A percentile compares a stretch with the other conserved stretches of the same genome.
These are phyloP conservation scores for Abrostola tripartita DNA, from an alignment of 2,888 invertebrate genomes.

Conservation along the genomic window DNA sequence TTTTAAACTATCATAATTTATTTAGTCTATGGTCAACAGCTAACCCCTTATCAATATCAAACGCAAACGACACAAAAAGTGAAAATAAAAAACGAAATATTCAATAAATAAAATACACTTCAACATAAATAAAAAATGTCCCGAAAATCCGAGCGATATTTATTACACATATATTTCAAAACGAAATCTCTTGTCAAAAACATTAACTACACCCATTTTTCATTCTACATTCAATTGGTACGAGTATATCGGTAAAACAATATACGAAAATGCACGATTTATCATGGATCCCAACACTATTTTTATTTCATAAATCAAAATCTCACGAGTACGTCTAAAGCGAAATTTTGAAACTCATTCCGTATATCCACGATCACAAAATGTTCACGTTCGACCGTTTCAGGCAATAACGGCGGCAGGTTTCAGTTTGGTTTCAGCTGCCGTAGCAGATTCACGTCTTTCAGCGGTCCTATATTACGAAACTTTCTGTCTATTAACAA, in stretches of 20 bases:
- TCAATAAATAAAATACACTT: neutral
- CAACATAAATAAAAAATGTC: neutral
- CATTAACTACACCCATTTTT: neutral
- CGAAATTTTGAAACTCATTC: neutral
- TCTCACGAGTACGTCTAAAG: neutral
- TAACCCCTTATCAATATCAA: too few species aligned
- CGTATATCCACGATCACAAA: conserved; percentile 31
- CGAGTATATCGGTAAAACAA: neutral
- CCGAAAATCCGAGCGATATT: neutral
- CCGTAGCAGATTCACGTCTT: conserved; percentile 58
- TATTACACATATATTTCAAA: neutral
- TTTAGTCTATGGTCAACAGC: too few species aligned
- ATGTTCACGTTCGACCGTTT: conserved; percentile 55
- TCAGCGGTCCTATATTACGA: conserved; percentile 46
- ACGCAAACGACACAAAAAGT: neutral
- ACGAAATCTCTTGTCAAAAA: neutral
- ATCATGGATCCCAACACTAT: neutral
- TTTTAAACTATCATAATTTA: too few species aligned
- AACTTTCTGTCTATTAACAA: conserved; percentile 51
- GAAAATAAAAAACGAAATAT: neutral
- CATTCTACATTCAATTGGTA: neutral
- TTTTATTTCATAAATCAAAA: conserved; percentile 10
- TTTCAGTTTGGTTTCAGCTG: conserved; percentile 70
- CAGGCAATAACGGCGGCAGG: conserved; percentile 12
- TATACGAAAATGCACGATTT: neutral